Percentiles rank a stretch among this genome's conserved stretches.
These are phyloP conservation scores for Anastrepha obliqua DNA, from an alignment of 1,140 invertebrate genomes.

Conservation along the genomic window DNA sequence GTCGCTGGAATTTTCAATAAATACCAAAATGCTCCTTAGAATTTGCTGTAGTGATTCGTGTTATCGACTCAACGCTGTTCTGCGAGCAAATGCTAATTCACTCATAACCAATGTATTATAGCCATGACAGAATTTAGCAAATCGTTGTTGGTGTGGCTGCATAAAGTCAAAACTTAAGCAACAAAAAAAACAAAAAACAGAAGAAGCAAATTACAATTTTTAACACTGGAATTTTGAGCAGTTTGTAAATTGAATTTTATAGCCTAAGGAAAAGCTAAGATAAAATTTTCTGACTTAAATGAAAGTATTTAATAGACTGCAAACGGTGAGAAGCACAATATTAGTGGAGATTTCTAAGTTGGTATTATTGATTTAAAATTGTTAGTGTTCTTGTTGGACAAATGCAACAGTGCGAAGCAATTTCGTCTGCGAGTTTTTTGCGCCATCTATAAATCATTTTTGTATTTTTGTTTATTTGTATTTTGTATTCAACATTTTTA, in stretches of 20 bases:
- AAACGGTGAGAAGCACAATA: too few species aligned
- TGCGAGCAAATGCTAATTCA: background rate
- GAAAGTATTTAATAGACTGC: too few species aligned
- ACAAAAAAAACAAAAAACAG: background rate
- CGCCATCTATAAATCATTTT: too few species aligned
- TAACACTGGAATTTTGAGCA: background rate
- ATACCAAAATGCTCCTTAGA: background rate
- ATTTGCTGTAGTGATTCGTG: slow-evolving; percentile 30
- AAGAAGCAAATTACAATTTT: background rate
- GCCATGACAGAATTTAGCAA: background rate
- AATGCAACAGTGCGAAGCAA: too few species aligned
- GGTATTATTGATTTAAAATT: too few species aligned
- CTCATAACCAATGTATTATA: background rate
- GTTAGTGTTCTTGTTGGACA: too few species aligned
- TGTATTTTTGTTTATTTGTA: too few species aligned
- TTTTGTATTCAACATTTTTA: too few species aligned
- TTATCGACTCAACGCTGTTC: background rate
- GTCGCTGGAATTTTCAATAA: slow-evolving; percentile 39
- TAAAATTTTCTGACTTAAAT: too few species aligned
- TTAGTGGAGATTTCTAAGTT: too few species aligned
- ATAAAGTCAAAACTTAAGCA: background rate
- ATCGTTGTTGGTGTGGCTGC: background rate
- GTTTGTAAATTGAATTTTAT: background rate
- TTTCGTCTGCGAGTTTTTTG: too few species aligned
- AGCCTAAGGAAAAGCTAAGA: background rate